Conservation (phyloP, 2,888 invertebrate genomes). For the Heliconius hortense region DNA sequence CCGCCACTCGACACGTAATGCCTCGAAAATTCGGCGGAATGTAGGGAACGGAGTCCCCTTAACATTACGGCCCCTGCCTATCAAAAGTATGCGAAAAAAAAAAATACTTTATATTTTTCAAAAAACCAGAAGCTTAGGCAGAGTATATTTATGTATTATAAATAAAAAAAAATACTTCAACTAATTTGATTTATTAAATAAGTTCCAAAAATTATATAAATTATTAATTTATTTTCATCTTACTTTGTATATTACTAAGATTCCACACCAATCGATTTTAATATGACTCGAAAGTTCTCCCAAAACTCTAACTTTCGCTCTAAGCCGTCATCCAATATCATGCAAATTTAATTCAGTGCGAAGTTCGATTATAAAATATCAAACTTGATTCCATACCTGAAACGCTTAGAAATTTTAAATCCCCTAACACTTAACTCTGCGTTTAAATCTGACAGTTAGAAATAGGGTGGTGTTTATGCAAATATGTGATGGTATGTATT, state of each 20-base stretch:
- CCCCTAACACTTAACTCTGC: constrained; percentile 21
- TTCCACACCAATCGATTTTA: neutral
- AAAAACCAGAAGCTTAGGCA: neutral
- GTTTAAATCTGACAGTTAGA: constrained; percentile 18
- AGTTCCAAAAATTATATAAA: too few relatives aligned
- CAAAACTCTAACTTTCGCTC: constrained; percentile 29
- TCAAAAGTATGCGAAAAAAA: too few relatives aligned
- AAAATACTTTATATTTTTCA: too few relatives aligned
- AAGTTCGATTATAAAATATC: constrained; percentile 59
- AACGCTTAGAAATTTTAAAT: constrained; percentile 45
- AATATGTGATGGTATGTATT: constrained; percentile 1
- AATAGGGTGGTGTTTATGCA: neutral
- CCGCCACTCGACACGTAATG: too few relatives aligned
- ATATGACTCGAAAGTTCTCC: neutral
- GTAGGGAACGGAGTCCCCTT: too few relatives aligned
- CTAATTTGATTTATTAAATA: too few relatives aligned
- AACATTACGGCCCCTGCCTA: too few relatives aligned
- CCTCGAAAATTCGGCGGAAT: too few relatives aligned
- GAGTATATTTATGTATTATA: neutral
- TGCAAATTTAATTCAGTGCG: constrained; percentile 57
- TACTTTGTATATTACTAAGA: neutral
- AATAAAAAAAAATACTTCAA: too few relatives aligned
- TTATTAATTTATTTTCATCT: too few relatives aligned
- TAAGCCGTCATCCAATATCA: constrained; percentile 56
- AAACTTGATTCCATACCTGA: constrained; percentile 60